phyloP scores from a whole-genome alignment of 2,888 invertebrate genomes.

The Eustalomyia histrio region DNA sequence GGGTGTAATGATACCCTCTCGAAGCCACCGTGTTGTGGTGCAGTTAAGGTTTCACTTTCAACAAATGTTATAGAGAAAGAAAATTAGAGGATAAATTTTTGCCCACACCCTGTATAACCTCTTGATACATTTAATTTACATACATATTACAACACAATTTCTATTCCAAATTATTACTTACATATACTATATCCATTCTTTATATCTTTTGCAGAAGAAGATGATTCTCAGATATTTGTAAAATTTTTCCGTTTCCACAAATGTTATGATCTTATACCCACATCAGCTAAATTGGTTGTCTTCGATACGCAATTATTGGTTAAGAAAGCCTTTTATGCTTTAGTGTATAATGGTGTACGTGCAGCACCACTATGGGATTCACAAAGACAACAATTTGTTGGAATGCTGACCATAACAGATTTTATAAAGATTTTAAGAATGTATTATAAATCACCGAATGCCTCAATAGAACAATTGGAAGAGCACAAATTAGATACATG shows the following conservation, averaged over 20 bases:
- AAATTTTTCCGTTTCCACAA: conserved; percentile 99
- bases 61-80: too few relatives aligned
- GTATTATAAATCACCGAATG: conserved; percentile 96
- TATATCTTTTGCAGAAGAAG: conserved; percentile 93
- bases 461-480: conserved; percentile 97
- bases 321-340: conserved; percentile 99
- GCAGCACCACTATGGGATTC: conserved; percentile 99
- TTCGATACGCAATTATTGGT: conserved; percentile 99
- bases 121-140: too few relatives aligned
- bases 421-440: conserved; percentile 99
- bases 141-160: too few relatives aligned
- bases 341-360: conserved; percentile 98
- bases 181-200: too few relatives aligned
- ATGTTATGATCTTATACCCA: conserved; percentile 99
- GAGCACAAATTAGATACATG: conserved; percentile 98
- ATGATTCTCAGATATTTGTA: conserved; percentile 97
- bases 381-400: conserved; percentile 93
- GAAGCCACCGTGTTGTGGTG: too few relatives aligned
- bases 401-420: conserved; percentile 99
- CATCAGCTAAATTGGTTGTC: conserved; percentile 98
- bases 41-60: too few relatives aligned
- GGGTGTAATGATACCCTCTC: too few relatives aligned
- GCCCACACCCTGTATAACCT: too few relatives aligned
- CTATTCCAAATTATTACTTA: too few relatives aligned
- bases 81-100: too few relatives aligned